These are phyloP conservation scores for Strix aluco DNA, from an alignment of 2,113 vertebrate genomes.

Conservation along the genomic window DNA sequence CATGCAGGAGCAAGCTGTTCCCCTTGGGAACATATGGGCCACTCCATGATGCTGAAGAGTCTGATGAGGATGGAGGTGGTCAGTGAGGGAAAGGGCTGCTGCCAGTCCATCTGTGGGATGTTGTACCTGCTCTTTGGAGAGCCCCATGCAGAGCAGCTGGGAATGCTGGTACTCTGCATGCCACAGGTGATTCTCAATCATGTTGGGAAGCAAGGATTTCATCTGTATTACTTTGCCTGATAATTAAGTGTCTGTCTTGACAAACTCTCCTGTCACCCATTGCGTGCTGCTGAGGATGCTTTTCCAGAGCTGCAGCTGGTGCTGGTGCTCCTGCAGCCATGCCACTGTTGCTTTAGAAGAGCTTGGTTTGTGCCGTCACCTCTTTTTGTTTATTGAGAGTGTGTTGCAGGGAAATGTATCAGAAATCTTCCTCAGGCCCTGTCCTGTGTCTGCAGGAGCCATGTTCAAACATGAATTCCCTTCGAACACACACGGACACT, in stretches of 20 bases:
- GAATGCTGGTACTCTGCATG: neutral
- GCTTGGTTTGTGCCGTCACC: neutral
- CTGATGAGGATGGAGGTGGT: neutral
- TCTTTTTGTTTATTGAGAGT: neutral
- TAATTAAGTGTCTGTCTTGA: neutral
- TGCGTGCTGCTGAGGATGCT: neutral
- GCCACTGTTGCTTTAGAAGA: neutral
- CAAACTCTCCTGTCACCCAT: neutral
- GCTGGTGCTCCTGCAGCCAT: neutral
- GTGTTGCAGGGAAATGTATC: neutral
- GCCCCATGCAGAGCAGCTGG: neutral
- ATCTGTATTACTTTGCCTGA: neutral
- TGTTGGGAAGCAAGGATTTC: neutral
- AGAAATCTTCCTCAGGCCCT: neutral
- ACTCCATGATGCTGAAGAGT: neutral
- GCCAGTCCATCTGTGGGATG: fast-evolving
- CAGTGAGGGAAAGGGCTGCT: neutral
- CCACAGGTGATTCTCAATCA: neutral
- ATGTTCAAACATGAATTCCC: neutral
- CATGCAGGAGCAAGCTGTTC: neutral
- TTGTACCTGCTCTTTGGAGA: neutral
- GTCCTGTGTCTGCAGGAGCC: neutral
- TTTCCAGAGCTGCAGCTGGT: neutral
- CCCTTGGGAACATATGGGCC: neutral
- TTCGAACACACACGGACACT: fast-evolving